Conservation (phyloP, 2,888 invertebrate species). For the Eupithecia subumbrata region DNA sequence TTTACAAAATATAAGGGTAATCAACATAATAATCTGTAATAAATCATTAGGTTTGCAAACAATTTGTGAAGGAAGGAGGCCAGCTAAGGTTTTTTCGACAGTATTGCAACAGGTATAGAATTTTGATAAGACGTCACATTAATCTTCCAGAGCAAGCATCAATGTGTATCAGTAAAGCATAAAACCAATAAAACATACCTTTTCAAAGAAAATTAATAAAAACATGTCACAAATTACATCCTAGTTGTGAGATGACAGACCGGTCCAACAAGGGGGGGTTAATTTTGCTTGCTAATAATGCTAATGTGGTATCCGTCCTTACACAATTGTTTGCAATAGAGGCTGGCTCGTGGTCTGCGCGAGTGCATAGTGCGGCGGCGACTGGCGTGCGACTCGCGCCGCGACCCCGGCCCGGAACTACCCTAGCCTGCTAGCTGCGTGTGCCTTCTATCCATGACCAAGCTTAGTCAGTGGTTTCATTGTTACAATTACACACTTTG, state of each 20-base stretch:
- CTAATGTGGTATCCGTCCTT: slow-evolving; percentile 81
- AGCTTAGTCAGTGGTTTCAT: slow-evolving; percentile 56
- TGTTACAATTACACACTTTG: slow-evolving; percentile 71
- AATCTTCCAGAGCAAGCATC: slow-evolving; percentile 74
- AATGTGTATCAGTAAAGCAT: slow-evolving; percentile 68
- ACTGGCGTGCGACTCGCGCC: slow-evolving; percentile 26
- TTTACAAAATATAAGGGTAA: slow-evolving; percentile 20
- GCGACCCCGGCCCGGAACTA: slow-evolving; percentile 41
- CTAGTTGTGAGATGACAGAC: slow-evolving; percentile 64
- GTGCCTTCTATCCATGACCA: slow-evolving; percentile 50
- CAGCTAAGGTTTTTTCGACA: slow-evolving; percentile 80
- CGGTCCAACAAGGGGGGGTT: slow-evolving; percentile 62
- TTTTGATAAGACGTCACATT: slow-evolving; percentile 66
- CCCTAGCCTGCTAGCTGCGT: slow-evolving; percentile 48
- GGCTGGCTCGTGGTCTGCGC: slow-evolving; percentile 48
- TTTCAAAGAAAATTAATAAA: slow-evolving; percentile 81
- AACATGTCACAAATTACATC: slow-evolving; percentile 81
- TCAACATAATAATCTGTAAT: slow-evolving; percentile 50
- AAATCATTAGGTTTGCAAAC: slow-evolving; percentile 88
- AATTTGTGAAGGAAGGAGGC: slow-evolving; percentile 93
- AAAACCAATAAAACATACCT: slow-evolving; percentile 83
- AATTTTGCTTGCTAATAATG: slow-evolving; percentile 73
- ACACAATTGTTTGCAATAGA: slow-evolving; percentile 84
- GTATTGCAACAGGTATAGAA: slow-evolving; percentile 52
- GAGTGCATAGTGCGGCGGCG: slow-evolving; percentile 20